Conservation (phyloP, 1,140 invertebrate species). For the Triops longicaudatus region DNA sequence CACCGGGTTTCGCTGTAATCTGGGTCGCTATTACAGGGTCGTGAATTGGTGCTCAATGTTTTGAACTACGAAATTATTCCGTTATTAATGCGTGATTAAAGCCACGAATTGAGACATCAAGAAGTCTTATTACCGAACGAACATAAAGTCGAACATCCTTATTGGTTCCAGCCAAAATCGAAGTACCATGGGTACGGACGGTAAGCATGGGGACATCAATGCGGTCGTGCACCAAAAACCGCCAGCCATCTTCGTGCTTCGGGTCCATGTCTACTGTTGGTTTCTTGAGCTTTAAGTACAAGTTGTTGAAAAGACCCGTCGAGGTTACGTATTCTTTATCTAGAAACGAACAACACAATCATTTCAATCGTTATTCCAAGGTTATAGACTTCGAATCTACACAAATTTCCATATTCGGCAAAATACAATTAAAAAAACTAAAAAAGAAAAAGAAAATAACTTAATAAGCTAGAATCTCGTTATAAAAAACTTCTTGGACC, state of each 20-base stretch:
- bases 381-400: too few relatives aligned
- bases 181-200: background rate
- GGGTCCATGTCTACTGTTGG: background rate
- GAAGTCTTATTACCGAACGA: background rate
- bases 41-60: background rate
- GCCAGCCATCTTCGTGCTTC: background rate
- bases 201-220: background rate
- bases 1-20: background rate
- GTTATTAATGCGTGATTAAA: background rate
- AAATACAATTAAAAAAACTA: too few relatives aligned
- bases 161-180: background rate
- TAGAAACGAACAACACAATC: background rate
- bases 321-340: background rate
- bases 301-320: background rate
- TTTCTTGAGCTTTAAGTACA: background rate
- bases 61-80: background rate
- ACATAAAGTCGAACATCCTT: background rate
- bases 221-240: constrained; percentile 6
- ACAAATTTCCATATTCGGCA: too few relatives aligned
- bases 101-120: background rate
- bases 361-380: too few relatives aligned
- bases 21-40: background rate
- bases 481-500: too few relatives aligned
- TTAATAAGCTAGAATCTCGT: too few relatives aligned
- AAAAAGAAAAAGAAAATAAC: too few relatives aligned